These are phyloP conservation scores for Eueides isabella DNA, from an alignment of 1,140 invertebrate species.

Conservation along the genomic window DNA sequence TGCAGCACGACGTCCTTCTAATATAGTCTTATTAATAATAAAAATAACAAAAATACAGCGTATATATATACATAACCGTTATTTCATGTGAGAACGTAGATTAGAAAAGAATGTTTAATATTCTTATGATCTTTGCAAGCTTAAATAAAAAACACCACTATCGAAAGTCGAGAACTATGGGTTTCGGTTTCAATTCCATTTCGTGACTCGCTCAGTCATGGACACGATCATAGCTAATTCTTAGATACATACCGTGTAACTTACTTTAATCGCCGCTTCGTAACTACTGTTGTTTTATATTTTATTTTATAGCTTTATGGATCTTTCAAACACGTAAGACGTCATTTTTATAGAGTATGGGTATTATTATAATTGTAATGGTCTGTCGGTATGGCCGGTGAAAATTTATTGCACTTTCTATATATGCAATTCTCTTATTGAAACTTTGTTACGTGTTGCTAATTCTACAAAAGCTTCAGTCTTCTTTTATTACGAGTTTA, in stretches of 20 bases:
- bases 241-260: conserved; percentile 21
- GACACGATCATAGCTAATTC: conserved; percentile 34
- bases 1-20: too few relatives aligned
- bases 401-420: neutral
- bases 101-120: too few relatives aligned
- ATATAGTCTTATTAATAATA: too few relatives aligned
- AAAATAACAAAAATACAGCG: too few relatives aligned
- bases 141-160: neutral
- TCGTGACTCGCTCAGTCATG: conserved; percentile 35
- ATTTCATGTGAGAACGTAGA: too few relatives aligned
- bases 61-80: too few relatives aligned
- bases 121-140: too few relatives aligned
- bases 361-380: conserved; percentile 1
- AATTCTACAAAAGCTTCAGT: neutral
- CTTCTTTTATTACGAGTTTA: too few relatives aligned
- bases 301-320: neutral
- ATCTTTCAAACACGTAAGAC: neutral
- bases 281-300: neutral
- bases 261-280: neutral
- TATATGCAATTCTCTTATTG: neutral
- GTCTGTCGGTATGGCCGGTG: neutral
- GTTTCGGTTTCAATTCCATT: neutral
- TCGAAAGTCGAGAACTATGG: conserved; percentile 12
- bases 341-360: neutral
- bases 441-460: neutral